These are phyloP conservation scores for Nipponia nippon DNA, from an alignment of 2,113 vertebrate species.

Conservation along the genomic window DNA sequence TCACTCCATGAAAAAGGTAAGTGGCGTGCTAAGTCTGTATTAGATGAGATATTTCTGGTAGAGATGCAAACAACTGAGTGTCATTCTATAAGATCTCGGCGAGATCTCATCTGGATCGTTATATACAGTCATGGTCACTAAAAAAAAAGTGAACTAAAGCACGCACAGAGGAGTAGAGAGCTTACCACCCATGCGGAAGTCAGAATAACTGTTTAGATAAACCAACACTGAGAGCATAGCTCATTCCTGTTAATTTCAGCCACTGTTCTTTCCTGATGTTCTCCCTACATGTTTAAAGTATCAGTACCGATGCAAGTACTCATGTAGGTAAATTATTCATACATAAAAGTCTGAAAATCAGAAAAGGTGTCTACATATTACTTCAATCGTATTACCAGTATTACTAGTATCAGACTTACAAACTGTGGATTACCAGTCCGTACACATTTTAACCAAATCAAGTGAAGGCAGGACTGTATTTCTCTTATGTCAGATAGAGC, in stretches of 20 bases:
- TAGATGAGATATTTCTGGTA: background rate
- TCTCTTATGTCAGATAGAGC: background rate
- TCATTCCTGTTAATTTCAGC: background rate
- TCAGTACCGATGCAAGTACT: accelerated
- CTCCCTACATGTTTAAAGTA: background rate
- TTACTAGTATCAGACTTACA: background rate
- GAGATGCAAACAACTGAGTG: background rate
- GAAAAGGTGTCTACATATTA: background rate
- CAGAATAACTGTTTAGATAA: background rate
- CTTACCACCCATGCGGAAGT: background rate
- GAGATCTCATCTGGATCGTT: background rate
- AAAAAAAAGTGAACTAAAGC: background rate
- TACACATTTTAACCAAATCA: background rate
- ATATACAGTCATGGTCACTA: background rate
- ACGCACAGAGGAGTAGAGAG: background rate
- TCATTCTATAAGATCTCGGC: background rate
- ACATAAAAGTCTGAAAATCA: background rate
- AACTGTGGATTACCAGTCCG: background rate
- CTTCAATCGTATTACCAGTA: background rate
- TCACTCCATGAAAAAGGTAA: background rate
- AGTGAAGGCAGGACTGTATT: background rate
- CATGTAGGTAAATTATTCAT: background rate
- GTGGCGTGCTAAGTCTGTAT: background rate
- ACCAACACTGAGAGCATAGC: background rate
- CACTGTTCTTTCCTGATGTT: background rate